Evolutionary conservation across 2,797 vertebrate genomes (phyloP).

Genomic region (Sebastes vulpes): DNA sequence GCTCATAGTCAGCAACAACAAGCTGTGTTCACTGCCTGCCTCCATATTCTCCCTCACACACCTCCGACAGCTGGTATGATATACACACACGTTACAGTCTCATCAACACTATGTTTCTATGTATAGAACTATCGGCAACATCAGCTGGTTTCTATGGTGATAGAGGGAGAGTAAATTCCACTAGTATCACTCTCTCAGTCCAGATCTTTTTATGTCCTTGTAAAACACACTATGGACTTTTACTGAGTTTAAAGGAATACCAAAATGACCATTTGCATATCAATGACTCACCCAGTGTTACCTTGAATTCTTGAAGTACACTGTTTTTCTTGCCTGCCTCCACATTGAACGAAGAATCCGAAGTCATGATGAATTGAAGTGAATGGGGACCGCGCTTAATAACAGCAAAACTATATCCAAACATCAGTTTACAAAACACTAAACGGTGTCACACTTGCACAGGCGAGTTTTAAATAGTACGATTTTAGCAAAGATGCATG

Average conservation of each 20-base stretch:
- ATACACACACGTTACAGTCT: neutral
- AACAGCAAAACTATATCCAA: neutral
- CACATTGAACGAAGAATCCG: neutral
- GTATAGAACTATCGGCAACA: neutral
- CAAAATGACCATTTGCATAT: neutral
- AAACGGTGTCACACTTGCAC: no score
- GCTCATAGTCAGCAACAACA: constrained; percentile 95
- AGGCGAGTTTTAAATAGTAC: no score
- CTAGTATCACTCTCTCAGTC: neutral
- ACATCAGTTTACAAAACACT: neutral
- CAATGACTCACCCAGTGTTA: neutral
- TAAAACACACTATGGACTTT: neutral
- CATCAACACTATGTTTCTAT: neutral
- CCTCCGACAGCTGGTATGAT: constrained; percentile 92
- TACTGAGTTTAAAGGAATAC: neutral
- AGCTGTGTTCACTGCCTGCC: constrained; percentile 87
- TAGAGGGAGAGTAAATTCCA: no score
- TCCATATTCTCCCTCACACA: constrained; percentile 87
- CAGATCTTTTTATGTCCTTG: neutral
- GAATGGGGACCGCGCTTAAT: neutral
- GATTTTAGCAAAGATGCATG: no score
- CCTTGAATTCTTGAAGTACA: neutral
- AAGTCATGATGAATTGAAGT: neutral
- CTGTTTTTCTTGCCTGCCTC: neutral
- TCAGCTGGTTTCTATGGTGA: neutral